Percentiles rank a stretch among this genome's conserved stretches.
phyloP scores from a whole-genome alignment of 2,113 vertebrate species.

The Plotosus lineatus region DNA sequence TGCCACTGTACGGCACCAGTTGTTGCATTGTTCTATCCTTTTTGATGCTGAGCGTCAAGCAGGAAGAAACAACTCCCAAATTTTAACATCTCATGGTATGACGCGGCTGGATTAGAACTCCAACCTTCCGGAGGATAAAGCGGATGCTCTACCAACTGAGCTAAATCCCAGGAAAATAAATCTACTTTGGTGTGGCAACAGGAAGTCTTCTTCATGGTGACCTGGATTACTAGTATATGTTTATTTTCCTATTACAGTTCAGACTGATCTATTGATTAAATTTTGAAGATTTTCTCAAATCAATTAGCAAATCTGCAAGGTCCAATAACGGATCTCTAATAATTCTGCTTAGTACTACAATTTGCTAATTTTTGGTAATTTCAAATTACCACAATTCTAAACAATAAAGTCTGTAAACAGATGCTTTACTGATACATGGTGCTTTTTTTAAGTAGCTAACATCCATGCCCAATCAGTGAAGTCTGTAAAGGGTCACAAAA shows the following conservation, averaged over 20 bases:
- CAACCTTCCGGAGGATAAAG: no score
- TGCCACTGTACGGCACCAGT: no score
- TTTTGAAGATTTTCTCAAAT: not conserved
- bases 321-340: not conserved
- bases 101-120: no score
- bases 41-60: no score
- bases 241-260: not conserved
- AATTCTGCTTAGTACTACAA: not conserved
- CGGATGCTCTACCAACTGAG: no score
- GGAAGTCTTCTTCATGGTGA: not conserved
- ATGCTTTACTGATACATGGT: not conserved
- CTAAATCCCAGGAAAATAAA: not conserved
- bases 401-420: not conserved
- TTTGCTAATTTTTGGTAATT: not conserved
- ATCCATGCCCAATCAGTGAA: not conserved
- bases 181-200: not conserved
- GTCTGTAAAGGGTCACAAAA: slow-evolving; percentile 54
- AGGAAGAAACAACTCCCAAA: no score
- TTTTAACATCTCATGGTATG: no score
- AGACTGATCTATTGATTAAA: not conserved
- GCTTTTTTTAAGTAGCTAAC: not conserved
- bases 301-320: not conserved
- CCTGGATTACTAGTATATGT: not conserved
- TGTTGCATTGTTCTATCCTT: no score
- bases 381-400: not conserved